Evolutionary conservation across 1,140 invertebrate genomes (phyloP), one percentile per base, ranked within the genome.

Genomic region (Patella vulgata): DNA sequence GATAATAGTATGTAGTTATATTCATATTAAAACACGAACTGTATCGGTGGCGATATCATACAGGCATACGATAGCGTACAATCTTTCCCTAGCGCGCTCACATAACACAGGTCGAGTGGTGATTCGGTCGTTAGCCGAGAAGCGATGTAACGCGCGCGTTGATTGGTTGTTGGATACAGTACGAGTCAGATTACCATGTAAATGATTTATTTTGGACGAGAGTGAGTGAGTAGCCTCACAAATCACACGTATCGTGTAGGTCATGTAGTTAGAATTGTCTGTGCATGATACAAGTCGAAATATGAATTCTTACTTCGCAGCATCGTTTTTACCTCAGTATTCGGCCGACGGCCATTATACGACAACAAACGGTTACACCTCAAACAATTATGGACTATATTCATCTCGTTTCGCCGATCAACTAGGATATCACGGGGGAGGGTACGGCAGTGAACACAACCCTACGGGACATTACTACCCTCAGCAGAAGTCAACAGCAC

Each of bases 251-350:
- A 67, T 70, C 43, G 69, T 62, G 63, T 66, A 72, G 75, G 73
- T 75, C 75, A 78, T 78, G 75, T 71, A 73, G 71, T 66, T 60
- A 66, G 68, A 73, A 70, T 73, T 72, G 54, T 64, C 62, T 70
- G 65, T 59, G 61, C 63, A 71, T 68, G 63, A 71, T 73, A 75
- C 70, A 73, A 70, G 58, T 43, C 61, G 59, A 68, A 75, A 75
- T 74, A 78, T 78, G 75, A 78, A 78, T 68, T 78, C 75, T 27
- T 78, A 78, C 57, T 78, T 75, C 66, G 62, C 75, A 44, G 66
- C 75, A 3, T 74, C 75, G 62, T 71, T 78, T 70, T 75, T 78
- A 59, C 70, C 75, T 36, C 73, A 75, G 67, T 78, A 78, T 73
- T 73, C 75, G 31, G 60, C 71, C 39, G 75, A 77, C 48, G 71